Conservation (phyloP, 2,113 vertebrate genomes). For the Clarias gariepinus region DNA sequence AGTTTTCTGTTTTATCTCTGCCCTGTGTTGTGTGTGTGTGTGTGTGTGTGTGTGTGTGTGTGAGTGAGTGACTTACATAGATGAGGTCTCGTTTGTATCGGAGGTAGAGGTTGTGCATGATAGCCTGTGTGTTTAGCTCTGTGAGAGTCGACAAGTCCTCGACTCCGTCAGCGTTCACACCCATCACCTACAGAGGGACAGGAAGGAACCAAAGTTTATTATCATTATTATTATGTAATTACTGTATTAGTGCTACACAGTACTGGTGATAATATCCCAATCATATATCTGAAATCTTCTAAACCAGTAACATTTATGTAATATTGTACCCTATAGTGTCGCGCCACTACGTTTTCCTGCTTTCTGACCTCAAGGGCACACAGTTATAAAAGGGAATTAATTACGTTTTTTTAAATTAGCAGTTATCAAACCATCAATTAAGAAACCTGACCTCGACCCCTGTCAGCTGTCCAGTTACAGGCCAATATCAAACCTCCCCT, state of each 20-base stretch:
- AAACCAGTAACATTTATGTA: background rate
- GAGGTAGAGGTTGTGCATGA: constrained; percentile 86
- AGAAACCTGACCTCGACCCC: too few relatives aligned
- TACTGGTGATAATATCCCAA: too few relatives aligned
- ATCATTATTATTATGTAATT: background rate
- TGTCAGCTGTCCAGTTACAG: too few relatives aligned
- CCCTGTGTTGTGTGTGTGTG: background rate
- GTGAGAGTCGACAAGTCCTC: constrained; percentile 88
- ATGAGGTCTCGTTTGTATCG: constrained; percentile 84
- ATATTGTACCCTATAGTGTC: background rate
- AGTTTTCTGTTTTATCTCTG: background rate
- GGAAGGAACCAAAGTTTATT: background rate
- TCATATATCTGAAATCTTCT: background rate
- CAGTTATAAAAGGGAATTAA: too few relatives aligned
- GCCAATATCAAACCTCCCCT: too few relatives aligned
- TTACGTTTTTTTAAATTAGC: too few relatives aligned
- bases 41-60: constrained; percentile 40
- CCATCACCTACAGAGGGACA: constrained; percentile 69
- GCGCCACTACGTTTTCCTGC: too few relatives aligned
- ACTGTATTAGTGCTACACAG: background rate
- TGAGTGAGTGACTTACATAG: constrained; percentile 74
- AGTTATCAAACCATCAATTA: too few relatives aligned
- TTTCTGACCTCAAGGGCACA: too few relatives aligned
- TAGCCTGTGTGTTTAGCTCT: constrained; percentile 87
- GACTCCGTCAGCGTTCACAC: constrained; percentile 74